These are phyloP conservation scores for Trisateles emortualis DNA, from an alignment of 2,888 invertebrate genomes.

Conservation along the genomic window DNA sequence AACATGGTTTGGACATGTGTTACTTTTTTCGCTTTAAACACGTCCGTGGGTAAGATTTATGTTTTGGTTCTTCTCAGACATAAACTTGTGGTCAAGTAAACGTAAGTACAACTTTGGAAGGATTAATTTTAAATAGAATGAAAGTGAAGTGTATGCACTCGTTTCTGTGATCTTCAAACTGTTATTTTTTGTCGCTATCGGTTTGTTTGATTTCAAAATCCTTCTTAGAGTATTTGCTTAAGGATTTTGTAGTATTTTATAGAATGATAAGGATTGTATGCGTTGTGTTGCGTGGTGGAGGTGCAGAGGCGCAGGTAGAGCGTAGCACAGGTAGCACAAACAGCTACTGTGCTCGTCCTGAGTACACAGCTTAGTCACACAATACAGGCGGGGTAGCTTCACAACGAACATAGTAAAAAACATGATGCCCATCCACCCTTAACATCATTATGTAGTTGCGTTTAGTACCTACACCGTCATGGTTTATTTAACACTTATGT, in stretches of 20 bases:
- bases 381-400: constrained; percentile 54
- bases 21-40: constrained; percentile 85
- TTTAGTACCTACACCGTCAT: constrained; percentile 18
- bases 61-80: constrained; percentile 71
- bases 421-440: constrained; percentile 33
- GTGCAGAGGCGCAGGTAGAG: constrained; percentile 63
- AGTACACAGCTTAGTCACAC: constrained; percentile 76
- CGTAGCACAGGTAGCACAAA: constrained; percentile 84
- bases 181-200: constrained; percentile 60
- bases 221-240: constrained; percentile 66
- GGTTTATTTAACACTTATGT: constrained; percentile 30
- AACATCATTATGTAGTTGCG: constrained; percentile 14
- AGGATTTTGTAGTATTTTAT: constrained; percentile 76
- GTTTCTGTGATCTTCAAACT: constrained; percentile 27
- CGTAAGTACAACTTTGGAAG: constrained; percentile 65
- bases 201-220: constrained; percentile 73
- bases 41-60: constrained; percentile 81
- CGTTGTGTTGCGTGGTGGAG: constrained; percentile 38
- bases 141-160: constrained; percentile 44
- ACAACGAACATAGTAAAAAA: constrained; percentile 44
- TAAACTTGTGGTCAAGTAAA: constrained; percentile 73
- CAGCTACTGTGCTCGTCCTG: constrained; percentile 80
- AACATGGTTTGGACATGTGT: constrained; percentile 84
- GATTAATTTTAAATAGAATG: constrained; percentile 65
- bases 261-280: constrained; percentile 77